These are phyloP conservation scores for Napeogenes sylphis DNA, from an alignment of 2,888 invertebrate species.

Conservation along the genomic window DNA sequence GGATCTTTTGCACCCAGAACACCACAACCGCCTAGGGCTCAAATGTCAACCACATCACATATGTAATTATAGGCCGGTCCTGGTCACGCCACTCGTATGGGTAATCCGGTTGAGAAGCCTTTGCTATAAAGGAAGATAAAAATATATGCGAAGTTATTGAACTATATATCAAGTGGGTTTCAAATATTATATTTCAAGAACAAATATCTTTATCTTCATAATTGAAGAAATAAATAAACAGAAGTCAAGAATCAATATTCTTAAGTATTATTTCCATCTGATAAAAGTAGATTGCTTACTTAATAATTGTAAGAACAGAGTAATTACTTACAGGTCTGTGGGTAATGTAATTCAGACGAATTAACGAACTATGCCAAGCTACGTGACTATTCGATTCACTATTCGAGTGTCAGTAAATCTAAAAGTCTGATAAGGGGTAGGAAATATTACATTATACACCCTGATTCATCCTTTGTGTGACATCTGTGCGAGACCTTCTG, in stretches of 20 bases:
- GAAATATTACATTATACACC: conserved; percentile 32
- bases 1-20: conserved; percentile 51
- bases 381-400: conserved; percentile 16
- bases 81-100: conserved; percentile 42
- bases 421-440: conserved; percentile 29
- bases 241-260: no score
- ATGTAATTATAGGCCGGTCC: conserved; percentile 56
- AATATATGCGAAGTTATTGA: conserved; percentile 21
- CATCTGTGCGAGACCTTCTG: conserved; percentile 57
- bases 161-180: neutral
- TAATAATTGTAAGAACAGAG: conserved; percentile 54
- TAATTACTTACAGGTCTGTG: conserved; percentile 54
- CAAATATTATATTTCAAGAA: no score
- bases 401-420: conserved; percentile 22
- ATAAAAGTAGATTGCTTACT: conserved; percentile 51
- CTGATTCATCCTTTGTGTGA: conserved; percentile 44
- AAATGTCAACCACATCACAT: conserved; percentile 61
- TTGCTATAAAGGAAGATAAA: conserved; percentile 32
- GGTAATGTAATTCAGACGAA: conserved; percentile 44
- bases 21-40: conserved; percentile 49
- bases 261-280: conserved; percentile 9
- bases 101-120: conserved; percentile 40
- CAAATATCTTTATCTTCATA: no score
- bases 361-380: conserved; percentile 32
- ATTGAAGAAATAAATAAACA: no score